phyloP scores from a whole-genome alignment of 1,140 invertebrate species.

The Alviniconcha marisindica region DNA sequence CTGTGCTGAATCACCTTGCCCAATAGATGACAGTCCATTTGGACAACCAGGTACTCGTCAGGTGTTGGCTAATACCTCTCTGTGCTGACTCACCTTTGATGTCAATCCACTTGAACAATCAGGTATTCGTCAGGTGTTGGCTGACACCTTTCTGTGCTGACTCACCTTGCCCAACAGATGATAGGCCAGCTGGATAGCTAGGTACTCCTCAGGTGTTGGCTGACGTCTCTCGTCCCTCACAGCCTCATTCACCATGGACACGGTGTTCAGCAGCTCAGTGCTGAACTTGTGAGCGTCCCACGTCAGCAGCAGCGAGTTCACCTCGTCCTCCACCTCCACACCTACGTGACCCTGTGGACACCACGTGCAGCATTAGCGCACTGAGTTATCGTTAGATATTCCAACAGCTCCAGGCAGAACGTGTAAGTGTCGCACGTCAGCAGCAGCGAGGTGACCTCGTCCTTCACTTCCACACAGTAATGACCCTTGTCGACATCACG shows the following conservation, averaged over 20 bases:
- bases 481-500: conserved; percentile 21
- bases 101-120: no score
- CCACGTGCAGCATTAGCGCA: no score
- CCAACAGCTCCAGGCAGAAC: conserved; percentile 14
- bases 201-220: conserved; percentile 46
- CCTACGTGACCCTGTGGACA: conserved; percentile 30
- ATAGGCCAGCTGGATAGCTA: conserved; percentile 45
- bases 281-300: conserved; percentile 42
- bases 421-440: conserved; percentile 42
- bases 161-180: conserved; percentile 35
- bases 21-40: no score
- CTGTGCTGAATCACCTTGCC: conserved; percentile 1
- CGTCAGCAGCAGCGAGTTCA: conserved; percentile 37
- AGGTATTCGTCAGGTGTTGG: neutral
- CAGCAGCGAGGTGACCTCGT: conserved; percentile 33
- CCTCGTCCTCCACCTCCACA: conserved; percentile 27
- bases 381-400: no score
- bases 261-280: conserved; percentile 28
- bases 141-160: no score
- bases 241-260: conserved; percentile 28
- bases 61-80: no score
- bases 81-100: no score
- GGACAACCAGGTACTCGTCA: no score
- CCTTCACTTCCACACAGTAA: conserved; percentile 22
- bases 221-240: conserved; percentile 45